Evolutionary conservation across 2,113 vertebrate genomes (phyloP).

Genomic region (Progne subis): DNA sequence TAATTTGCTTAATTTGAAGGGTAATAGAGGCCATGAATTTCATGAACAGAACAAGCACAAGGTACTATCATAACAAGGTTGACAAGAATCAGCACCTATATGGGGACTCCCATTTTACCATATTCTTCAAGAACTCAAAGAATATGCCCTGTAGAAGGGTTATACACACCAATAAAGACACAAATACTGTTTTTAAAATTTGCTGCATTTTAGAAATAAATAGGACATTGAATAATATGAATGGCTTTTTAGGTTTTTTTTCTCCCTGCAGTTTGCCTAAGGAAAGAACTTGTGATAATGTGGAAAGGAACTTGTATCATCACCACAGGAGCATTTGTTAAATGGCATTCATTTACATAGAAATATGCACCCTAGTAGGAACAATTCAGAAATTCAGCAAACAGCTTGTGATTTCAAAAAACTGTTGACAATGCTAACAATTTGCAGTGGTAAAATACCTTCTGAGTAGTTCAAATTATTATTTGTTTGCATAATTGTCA

Average conservation of each 20-base stretch:
- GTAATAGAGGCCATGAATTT: neutral
- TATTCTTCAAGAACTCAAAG: neutral
- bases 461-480: constrained; percentile 16
- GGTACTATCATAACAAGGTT: neutral
- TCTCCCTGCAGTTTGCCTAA: constrained; percentile 7
- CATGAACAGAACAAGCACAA: neutral
- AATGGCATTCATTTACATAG: constrained; percentile 66
- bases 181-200: neutral
- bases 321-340: constrained; percentile 39
- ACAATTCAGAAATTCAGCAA: constrained; percentile 46
- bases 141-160: neutral
- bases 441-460: neutral
- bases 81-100: neutral
- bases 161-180: neutral
- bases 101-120: neutral
- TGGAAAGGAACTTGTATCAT: constrained; percentile 43
- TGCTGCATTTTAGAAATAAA: constrained; percentile 6
- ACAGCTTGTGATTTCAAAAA: constrained; percentile 58
- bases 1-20: neutral
- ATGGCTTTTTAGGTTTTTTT: neutral
- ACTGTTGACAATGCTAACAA: constrained; percentile 37
- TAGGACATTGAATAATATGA: constrained; percentile 53
- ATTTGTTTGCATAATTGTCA: constrained; percentile 20
- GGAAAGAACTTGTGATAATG: constrained; percentile 38
- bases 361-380: constrained; percentile 49